Base-by-base conservation (phyloP, 2,113 vertebrate species). In the Eptesicus fuscus region DNA sequence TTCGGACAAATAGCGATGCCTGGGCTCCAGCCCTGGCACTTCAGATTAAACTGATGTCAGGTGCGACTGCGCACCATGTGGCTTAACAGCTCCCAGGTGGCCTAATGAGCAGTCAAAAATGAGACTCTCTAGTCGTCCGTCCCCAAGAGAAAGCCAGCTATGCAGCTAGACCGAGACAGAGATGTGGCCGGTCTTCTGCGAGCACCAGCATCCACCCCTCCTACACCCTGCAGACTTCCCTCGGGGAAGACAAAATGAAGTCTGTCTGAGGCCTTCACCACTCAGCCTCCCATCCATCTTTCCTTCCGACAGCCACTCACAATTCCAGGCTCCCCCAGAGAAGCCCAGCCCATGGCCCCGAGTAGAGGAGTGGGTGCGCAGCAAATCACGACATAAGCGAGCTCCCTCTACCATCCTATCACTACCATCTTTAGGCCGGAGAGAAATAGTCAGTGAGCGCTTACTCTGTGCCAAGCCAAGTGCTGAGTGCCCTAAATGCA, bases 51-150 rank as follows among this genome's bases (percentile, higher is more conserved):
- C 59, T n/a, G 28, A 22, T 32, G 28, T 35, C n/a, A 18, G 69
- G 35, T 9, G 2, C 10, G 44, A 18, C 23, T 35, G 17, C 40
- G 73, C 7, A 32, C 53, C 11, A 30, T 1, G 9, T 10, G 32
- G 42, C 2, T 73, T n/a, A 94, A 40, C 63, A 40, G 78, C 28
- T 69, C 84, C 78, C 92, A 78, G 44, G 47, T 40, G 61, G 42
- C 20, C 30, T 69, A 23, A 32, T 32, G 25, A 56, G 25, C 42
- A 30, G 53, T 69, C 56, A 69, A 13, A 47, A 53, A 3, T 16
- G 7, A 49, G 53, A 37, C 35, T 30, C 9, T 8, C 28, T 9
- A 2, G n/a, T 22, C 9, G 3, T 35, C 28, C 69, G 4, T 56
- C 28, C 69, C 28, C 44, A 79, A 70, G 61, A 87, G n/a, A 65